Conservation (phyloP, 2,888 invertebrate species). For the Patella pellucida region DNA sequence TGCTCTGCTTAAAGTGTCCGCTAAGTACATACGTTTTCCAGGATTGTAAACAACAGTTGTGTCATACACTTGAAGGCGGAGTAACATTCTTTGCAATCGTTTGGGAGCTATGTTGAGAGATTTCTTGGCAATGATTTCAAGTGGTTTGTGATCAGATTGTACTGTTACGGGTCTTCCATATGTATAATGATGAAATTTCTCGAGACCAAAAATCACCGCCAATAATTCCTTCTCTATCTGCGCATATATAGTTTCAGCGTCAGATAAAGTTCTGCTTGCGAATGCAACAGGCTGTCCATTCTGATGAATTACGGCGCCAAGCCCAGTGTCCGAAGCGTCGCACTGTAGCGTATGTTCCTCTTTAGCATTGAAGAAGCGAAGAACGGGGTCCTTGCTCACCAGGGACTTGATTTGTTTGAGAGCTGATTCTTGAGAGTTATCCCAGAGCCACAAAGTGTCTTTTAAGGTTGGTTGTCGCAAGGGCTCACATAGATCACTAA, state of each 20-base stretch:
- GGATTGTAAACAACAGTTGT: not conserved
- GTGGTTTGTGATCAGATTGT: too few relatives aligned
- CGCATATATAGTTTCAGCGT: not conserved
- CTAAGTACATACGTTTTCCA: slow-evolving; percentile 10
- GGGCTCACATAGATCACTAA: slow-evolving; percentile 15
- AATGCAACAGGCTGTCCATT: slow-evolving; percentile 36
- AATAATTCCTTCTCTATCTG: not conserved
- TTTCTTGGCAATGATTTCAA: too few relatives aligned
- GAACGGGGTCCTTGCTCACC: slow-evolving; percentile 32
- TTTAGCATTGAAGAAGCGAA: slow-evolving; percentile 33
- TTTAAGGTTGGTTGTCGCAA: slow-evolving; percentile 31
- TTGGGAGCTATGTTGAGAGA: too few relatives aligned
- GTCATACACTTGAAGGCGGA: too few relatives aligned
- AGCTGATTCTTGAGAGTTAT: slow-evolving; percentile 32
- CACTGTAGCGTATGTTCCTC: slow-evolving; percentile 30
- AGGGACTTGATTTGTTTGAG: slow-evolving; percentile 37
- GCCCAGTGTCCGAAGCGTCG: slow-evolving; percentile 42
- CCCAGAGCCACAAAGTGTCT: slow-evolving; percentile 38
- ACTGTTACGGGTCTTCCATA: too few relatives aligned
- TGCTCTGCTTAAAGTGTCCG: slow-evolving; percentile 1
- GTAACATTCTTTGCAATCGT: too few relatives aligned
- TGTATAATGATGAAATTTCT: too few relatives aligned
- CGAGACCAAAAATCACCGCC: not conserved
- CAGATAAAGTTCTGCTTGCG: slow-evolving; percentile 22
- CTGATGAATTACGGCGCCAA: slow-evolving; percentile 40